Evolutionary conservation across 2,888 invertebrate genomes (phyloP), one percentile per base, ranked within the genome.

Genomic region (Lithophane semibrunnea): DNA sequence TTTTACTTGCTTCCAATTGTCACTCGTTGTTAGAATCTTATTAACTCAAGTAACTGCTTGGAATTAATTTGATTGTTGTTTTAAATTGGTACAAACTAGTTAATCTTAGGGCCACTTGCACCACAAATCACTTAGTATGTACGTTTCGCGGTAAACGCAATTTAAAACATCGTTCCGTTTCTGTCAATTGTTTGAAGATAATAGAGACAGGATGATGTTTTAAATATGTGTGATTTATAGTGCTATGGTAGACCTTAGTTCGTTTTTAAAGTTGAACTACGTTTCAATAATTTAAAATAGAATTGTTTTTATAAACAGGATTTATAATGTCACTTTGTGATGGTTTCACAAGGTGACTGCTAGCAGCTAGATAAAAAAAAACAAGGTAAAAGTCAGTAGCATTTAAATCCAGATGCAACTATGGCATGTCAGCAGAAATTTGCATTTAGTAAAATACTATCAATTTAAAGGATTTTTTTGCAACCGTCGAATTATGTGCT

Each of bases 51-150:
- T 66, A 24, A 76, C 42, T 70, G 56, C 77, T 78, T 72, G 29
- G 85, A 82, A 84, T 76, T 78, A 66, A 78, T 76, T 63, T 77
- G 63, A 70, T 77, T 81, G 77, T 73, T 81, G 70, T 77, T 83
- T 75, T 70, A 83, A 79, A 83, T 83, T 70, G 72, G 69, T 63
- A 79, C 68, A 61, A 65, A 72, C 74, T 79, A 63, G 61, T 76
- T 70, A 44, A 44, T 75, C 21, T 72, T 47, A 44, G 5, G 16
- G 24, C 21, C 9, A 18, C 21, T 66, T 29, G 21, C 8, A 52
- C 8, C 13, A 29, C 49, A 29, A 21, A 29, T 52, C 29, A 29
- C 49, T 29, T 21, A 21, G 13, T 52, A 52, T 8, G 3, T 52
- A 37, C 16, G 4, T n/a, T 44, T 44, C 37, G 68, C 18, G n/a